A percentile compares a stretch with the other conserved stretches of the same genome.
phyloP scores from a whole-genome alignment of 2,888 invertebrate genomes.

The Tryphoninae sp. region DNA sequence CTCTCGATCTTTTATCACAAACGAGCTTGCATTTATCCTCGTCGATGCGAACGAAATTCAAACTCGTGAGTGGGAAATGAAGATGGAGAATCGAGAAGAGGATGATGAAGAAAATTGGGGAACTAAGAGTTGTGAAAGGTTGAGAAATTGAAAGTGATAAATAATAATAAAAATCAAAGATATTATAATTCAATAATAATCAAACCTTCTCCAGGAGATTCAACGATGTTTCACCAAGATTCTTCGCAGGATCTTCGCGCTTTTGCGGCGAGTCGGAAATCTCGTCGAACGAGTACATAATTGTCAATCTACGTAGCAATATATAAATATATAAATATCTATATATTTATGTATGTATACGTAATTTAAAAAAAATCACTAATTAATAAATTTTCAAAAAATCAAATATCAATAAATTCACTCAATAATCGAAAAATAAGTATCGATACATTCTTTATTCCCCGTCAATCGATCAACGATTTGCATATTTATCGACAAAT shows the following conservation, averaged over 20 bases:
- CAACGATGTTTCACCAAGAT: conserved; percentile 64
- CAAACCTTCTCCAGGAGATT: conserved; percentile 70
- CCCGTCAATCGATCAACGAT: conserved; percentile 1
- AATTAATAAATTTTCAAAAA: too few relatives aligned
- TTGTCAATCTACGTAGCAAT: conserved; percentile 15
- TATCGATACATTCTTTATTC: background rate
- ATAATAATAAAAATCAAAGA: background rate
- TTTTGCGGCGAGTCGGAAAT: conserved; percentile 52
- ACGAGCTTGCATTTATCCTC: background rate
- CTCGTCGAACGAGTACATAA: conserved; percentile 46
- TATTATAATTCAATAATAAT: conserved; percentile 9
- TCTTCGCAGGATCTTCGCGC: conserved; percentile 55
- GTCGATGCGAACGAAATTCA: background rate
- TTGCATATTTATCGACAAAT: background rate
- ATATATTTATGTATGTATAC: too few relatives aligned
- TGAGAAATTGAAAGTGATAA: background rate
- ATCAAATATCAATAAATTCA: too few relatives aligned
- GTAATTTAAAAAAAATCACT: too few relatives aligned
- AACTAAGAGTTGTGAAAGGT: background rate
- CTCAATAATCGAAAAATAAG: background rate
- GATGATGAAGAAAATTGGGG: too few relatives aligned
- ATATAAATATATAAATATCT: too few relatives aligned
- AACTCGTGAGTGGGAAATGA: background rate
- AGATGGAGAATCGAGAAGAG: too few relatives aligned
- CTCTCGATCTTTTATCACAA: conserved; percentile 10